Conservation (phyloP, 2,797 vertebrate species). For the Neopelma chrysocephalum region DNA sequence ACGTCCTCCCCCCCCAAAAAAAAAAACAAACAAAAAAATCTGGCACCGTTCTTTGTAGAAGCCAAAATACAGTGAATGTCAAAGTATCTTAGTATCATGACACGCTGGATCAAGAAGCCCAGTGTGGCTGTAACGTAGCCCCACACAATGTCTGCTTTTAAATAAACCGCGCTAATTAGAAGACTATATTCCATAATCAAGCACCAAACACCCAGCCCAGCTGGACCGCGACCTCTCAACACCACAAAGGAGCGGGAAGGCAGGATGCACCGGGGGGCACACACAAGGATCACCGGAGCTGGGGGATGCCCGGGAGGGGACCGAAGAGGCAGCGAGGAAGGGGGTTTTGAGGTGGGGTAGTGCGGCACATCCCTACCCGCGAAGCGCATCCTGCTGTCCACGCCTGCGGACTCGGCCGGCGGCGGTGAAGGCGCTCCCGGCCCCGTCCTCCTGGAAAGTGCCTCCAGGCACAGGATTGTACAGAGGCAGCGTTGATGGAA, state of each 20-base stretch:
- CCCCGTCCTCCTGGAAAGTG: constrained; percentile 37
- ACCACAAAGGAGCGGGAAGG: accelerated
- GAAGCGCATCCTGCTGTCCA: constrained; percentile 79
- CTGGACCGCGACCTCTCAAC: background rate
- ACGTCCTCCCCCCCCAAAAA: too few relatives aligned
- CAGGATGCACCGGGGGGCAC: background rate
- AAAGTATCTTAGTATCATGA: background rate
- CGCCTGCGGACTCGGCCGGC: constrained; percentile 71
- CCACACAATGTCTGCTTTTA: background rate
- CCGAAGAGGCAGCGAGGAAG: too few relatives aligned
- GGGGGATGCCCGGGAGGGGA: background rate
- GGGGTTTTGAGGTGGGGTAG: too few relatives aligned
- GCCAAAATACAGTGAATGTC: background rate
- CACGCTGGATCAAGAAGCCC: background rate
- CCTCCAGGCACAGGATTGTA: background rate
- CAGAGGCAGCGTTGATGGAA: too few relatives aligned
- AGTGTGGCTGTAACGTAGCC: accelerated
- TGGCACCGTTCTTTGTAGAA: background rate
- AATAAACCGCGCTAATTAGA: background rate
- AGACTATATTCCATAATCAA: background rate
- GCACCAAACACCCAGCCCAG: background rate
- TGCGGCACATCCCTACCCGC: constrained; percentile 73
- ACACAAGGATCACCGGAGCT: too few relatives aligned
- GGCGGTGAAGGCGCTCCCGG: background rate
- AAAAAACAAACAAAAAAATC: background rate